Evolutionary conservation across 2,888 invertebrate genomes (phyloP).

Genomic region (Cosmia trapezina): DNA sequence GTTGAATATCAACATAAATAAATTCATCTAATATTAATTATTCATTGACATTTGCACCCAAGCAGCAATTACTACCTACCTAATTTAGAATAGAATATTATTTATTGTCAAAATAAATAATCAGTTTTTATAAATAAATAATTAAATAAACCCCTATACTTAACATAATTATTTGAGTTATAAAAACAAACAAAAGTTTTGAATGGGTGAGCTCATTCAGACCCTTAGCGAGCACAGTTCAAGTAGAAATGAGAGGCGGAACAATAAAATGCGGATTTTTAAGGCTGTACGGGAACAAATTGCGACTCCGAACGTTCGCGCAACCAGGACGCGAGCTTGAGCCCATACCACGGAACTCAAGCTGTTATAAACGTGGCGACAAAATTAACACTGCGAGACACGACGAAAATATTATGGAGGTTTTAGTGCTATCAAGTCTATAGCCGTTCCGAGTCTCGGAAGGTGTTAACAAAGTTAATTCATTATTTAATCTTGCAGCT

Average conservation of each 20-base stretch:
- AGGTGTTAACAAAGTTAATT: background rate
- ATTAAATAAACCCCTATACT: constrained; percentile 26
- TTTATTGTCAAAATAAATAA: background rate
- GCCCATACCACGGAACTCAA: constrained; percentile 74
- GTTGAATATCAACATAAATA: constrained; percentile 31
- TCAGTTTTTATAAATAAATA: background rate
- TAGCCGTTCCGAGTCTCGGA: background rate
- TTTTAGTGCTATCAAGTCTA: background rate
- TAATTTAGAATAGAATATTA: background rate
- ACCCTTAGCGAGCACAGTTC: constrained; percentile 77
- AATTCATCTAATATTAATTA: constrained; percentile 28
- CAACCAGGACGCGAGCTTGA: constrained; percentile 79
- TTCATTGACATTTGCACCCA: constrained; percentile 15
- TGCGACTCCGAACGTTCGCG: constrained; percentile 82
- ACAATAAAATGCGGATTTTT: constrained; percentile 89
- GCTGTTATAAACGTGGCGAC: constrained; percentile 3
- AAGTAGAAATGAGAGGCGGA: constrained; percentile 83
- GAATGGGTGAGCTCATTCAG: constrained; percentile 74
- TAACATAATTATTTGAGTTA: constrained; percentile 41
- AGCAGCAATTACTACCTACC: too few species aligned
- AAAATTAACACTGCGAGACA: background rate
- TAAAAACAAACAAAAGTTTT: constrained; percentile 67
- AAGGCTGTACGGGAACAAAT: constrained; percentile 88
- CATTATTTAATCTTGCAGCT: background rate
- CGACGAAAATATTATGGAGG: background rate